Base-by-base conservation (phyloP, 2,888 invertebrate genomes). In the Oasisia sp. region DNA sequence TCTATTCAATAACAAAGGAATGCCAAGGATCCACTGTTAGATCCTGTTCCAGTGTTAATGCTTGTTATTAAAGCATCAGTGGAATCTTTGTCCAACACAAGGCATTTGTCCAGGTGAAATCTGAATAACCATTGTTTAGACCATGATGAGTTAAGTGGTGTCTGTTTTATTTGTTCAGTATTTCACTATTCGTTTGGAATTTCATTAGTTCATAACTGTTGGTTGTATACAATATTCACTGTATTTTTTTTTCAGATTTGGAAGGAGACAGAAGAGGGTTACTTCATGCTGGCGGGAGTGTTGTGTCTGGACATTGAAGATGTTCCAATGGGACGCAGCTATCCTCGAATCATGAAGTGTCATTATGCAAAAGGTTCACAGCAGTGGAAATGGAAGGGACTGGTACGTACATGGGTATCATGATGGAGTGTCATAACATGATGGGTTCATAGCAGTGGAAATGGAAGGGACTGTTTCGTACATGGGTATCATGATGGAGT, bases 401-500 rank as follows among this genome's bases (percentile, higher is more conserved):
- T 97, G 94, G 98, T 98, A 96, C 96, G 92, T 93, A 74, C 74
- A 27, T 2, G 74, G 74, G 74, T 14, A 19, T 74, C 74, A 27
- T 74, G 74, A 74, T 56, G 56, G 19, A 27, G 19, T 74, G 50
- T 32, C 56, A 56, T 32, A 98, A 98, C 96, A 98, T 98, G 97
- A 98, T 98, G 19, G 98, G 98, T 0, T 97, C 98, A 94, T 99
- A 99, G 96, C 98, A 98, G 95, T 99, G 99, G 99, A 97, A 97
- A 92, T 98, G 98, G 95, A 98, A 97, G 93, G 97, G 97, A 93
- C 97, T 97, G 94, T 98, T 98, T 96, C 96, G 92, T 93, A 74
- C 27, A 27, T 27, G 74, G 74, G 74, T 74, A 19, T 74, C 74
- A 14, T 91, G 44, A 74, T 56, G 56, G 19, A 19, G 19, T 74